Conservation (phyloP, 2,797 vertebrate genomes). For the Eutrigla gurnardus region DNA sequence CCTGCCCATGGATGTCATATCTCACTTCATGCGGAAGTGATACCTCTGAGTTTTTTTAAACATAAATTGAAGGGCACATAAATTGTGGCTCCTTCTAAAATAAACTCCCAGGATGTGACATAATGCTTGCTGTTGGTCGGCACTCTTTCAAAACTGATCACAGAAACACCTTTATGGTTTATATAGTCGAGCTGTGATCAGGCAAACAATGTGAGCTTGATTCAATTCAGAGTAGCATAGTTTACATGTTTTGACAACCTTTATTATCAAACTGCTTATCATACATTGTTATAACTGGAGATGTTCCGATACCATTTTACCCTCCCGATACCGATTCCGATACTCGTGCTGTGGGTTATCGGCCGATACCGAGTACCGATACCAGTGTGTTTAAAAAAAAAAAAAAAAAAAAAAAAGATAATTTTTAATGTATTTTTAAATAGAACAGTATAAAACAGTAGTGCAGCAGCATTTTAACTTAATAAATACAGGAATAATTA, state of each 20-base stretch:
- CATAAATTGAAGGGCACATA: too few relatives aligned
- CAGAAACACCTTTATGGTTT: neutral
- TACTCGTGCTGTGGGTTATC: too few relatives aligned
- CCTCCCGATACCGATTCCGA: too few relatives aligned
- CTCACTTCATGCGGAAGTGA: constrained; percentile 80
- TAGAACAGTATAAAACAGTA: too few relatives aligned
- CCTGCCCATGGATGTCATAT: constrained; percentile 83
- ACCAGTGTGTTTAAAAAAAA: too few relatives aligned
- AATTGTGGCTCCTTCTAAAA: neutral
- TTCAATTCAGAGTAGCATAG: neutral
- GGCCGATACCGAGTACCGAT: too few relatives aligned
- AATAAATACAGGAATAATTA: too few relatives aligned
- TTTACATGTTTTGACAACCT: neutral
- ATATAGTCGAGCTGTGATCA: constrained; percentile 15
- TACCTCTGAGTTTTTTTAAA: neutral
- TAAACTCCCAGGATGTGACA: neutral
- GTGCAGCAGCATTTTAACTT: too few relatives aligned
- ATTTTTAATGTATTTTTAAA: too few relatives aligned
- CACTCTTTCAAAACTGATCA: neutral
- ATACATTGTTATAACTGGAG: neutral
- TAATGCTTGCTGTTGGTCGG: neutral
- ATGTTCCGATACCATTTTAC: too few relatives aligned
- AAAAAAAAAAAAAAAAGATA: too few relatives aligned
- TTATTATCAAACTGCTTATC: neutral
- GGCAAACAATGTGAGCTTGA: neutral